Conservation (phyloP, 64 coral and sea anemone genomes). For the Anthopleura sola region DNA sequence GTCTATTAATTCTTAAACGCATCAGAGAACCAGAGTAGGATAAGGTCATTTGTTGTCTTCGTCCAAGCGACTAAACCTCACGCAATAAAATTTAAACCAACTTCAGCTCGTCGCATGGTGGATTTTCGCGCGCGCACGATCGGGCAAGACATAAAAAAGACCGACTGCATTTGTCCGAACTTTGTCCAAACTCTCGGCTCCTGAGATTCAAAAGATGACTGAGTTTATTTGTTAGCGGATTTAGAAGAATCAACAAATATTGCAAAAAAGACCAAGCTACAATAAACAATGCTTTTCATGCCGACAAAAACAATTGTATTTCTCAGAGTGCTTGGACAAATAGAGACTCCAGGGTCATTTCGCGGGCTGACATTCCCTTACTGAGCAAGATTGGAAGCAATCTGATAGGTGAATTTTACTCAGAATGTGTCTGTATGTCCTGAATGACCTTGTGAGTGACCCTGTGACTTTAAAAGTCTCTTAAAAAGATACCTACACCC, state of each 20-base stretch:
- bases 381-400: neutral
- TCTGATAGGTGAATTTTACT: neutral
- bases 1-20: slow-evolving; percentile 1
- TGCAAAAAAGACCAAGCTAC: neutral
- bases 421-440: neutral
- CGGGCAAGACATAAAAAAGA: neutral
- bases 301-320: neutral
- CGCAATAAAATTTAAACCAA: neutral
- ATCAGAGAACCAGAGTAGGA: neutral
- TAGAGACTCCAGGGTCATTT: neutral
- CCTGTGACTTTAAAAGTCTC: neutral
- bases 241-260: neutral
- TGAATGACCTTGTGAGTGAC: too few species aligned
- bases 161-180: neutral
- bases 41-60: neutral
- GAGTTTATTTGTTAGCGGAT: neutral
- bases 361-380: neutral
- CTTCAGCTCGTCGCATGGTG: too few species aligned
- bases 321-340: neutral
- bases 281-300: neutral
- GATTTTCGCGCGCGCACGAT: neutral
- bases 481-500: neutral
- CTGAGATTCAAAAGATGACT: neutral
- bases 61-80: neutral
- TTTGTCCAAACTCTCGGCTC: neutral